A percentile compares a stretch with the other conserved stretches of the same genome.
These are phyloP conservation scores for Parthenolecanium corni DNA, from an alignment of 2,888 invertebrate genomes.

Conservation along the genomic window DNA sequence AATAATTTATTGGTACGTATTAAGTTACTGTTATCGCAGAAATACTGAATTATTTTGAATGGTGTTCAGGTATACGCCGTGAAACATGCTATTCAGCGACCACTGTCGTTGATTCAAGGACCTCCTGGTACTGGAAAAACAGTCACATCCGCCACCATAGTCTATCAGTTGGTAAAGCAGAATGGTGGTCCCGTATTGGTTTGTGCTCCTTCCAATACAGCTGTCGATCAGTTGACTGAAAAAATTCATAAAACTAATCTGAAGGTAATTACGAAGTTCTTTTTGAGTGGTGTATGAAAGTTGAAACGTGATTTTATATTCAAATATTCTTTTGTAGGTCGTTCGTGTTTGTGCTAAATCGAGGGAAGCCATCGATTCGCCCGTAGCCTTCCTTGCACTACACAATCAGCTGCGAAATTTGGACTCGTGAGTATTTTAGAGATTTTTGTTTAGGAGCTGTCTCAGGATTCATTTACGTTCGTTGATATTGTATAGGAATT, in stretches of 20 bases:
- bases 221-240: constrained; percentile 97
- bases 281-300: neutral
- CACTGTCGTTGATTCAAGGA: constrained; percentile 92
- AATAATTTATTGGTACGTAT: neutral
- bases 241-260: constrained; percentile 96
- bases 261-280: constrained; percentile 48
- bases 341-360: constrained; percentile 95
- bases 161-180: constrained; percentile 92
- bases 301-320: neutral
- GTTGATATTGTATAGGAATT: constrained; percentile 41
- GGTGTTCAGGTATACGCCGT: constrained; percentile 74
- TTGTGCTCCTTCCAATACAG: constrained; percentile 98
- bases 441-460: neutral
- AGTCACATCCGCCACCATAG: constrained; percentile 97
- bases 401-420: constrained; percentile 95
- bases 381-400: constrained; percentile 88
- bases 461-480: neutral
- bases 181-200: constrained; percentile 90
- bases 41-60: neutral
- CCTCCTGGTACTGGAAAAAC: constrained; percentile 98
- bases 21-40: neutral
- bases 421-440: constrained; percentile 50
- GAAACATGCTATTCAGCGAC: constrained; percentile 92
- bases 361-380: constrained; percentile 94
- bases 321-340: constrained; percentile 31